Conservation (phyloP, 2,888 invertebrate species). For the Agrilus mali region DNA sequence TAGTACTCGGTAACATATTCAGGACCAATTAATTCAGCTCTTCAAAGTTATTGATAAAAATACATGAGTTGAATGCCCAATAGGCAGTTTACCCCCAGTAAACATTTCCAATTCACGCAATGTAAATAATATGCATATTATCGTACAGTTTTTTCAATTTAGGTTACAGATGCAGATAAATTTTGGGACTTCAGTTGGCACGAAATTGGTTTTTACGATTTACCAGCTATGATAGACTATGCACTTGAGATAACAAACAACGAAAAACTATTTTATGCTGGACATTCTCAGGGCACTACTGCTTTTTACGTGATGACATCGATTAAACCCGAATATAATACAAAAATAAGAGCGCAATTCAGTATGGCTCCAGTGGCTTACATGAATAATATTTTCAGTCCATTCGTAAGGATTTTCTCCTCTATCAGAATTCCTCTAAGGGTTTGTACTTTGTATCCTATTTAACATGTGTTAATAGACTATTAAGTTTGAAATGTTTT, state of each 20-base stretch:
- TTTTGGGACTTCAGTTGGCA: conserved; percentile 50
- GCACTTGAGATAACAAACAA: conserved; percentile 28
- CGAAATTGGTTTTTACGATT: conserved; percentile 61
- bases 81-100: too few species aligned
- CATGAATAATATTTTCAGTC: conserved; percentile 22
- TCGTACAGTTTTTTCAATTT: too few species aligned
- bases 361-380: conserved; percentile 58
- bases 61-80: too few species aligned
- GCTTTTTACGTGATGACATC: conserved; percentile 6
- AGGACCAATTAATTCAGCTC: too few species aligned
- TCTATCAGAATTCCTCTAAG: conserved; percentile 20
- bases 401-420: conserved; percentile 19
- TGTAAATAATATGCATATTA: too few species aligned
- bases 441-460: not conserved
- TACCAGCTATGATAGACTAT: conserved; percentile 67
- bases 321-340: conserved; percentile 6
- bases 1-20: too few species aligned
- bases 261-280: conserved; percentile 8
- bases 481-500: not conserved
- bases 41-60: too few species aligned
- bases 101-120: too few species aligned
- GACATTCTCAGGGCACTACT: conserved; percentile 11
- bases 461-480: too few species aligned
- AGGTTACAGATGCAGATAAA: conserved; percentile 4
- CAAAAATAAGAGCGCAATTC: conserved; percentile 39